phyloP scores from a whole-genome alignment of 2,113 vertebrate genomes.

The Mesocricetus auratus region DNA sequence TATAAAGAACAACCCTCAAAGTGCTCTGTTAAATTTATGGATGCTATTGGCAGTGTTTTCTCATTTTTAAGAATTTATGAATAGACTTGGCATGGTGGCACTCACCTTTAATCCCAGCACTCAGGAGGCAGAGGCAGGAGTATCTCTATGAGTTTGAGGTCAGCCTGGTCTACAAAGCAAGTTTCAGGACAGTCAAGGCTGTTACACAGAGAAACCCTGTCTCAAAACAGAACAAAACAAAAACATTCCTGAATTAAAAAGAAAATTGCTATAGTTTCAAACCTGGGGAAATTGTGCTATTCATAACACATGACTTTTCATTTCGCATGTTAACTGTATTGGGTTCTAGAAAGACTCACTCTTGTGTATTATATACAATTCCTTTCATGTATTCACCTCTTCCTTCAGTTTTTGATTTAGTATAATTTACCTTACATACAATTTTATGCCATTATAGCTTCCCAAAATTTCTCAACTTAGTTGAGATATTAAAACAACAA shows the following conservation, averaged over 20 bases:
- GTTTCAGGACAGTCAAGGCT: neutral
- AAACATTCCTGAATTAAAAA: neutral
- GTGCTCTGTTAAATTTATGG: neutral
- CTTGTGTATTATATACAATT: neutral
- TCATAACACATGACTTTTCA: neutral
- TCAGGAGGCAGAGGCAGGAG: neutral
- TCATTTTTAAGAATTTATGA: neutral
- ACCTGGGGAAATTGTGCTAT: neutral
- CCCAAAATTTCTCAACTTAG: neutral
- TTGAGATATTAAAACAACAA: neutral
- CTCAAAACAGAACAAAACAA: neutral
- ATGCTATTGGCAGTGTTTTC: neutral
- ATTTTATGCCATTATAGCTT: constrained; percentile 10
- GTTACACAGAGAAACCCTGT: neutral
- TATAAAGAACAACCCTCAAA: neutral
- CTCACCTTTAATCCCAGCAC: neutral
- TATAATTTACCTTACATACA: neutral
- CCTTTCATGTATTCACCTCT: neutral
- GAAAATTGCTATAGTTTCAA: constrained; percentile 21
- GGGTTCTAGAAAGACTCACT: neutral
- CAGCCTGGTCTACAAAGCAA: neutral
- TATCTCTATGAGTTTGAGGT: neutral
- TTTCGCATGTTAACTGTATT: neutral
- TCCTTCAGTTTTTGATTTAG: neutral
- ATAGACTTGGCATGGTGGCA: neutral